Base-by-base conservation (phyloP, 2,888 invertebrate species). In the Unio delphinus region DNA sequence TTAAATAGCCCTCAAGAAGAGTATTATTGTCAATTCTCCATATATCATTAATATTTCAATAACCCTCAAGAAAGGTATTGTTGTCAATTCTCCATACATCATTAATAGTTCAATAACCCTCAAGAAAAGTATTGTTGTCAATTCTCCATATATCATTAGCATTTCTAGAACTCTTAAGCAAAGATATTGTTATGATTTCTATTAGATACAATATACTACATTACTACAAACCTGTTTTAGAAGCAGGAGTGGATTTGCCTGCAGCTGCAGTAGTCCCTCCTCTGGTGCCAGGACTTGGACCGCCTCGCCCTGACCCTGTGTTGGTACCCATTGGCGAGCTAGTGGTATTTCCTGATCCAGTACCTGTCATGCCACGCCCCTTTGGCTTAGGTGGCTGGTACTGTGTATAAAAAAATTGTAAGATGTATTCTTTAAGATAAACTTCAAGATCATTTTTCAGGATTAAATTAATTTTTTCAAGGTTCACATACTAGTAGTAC, bases 381-480 rank as follows among this genome's bases (percentile, higher is more conserved):
- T 80, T 80, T 20, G 74, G 83, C 64, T 76, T 80, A 4, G 81
- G 81, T 45, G 78, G 72, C 62, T 80, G 80, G 66, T 81, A 83
- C 83, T 83, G 69, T n/a, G 45, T 15, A 45, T 45, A 45, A 45
- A 74, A 79, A 59, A 64, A 70, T 72, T 72, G 61, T 61, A 34
- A 65, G 45, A 55, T 15, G 18, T 54, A 63, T 63, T 34, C 1
- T 26, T 26, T 57, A 55, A 62, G 55, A 56, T 45, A 61, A 58
- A 45, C 58, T 60, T 54, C 23, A 55, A 20, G 45, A 45, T 34
- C 7, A 34, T 34, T 34, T 34, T 34, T 1, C 34, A 34, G 7
- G 7, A 7, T 34, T 7, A 34, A 7, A 34, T 34, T 34, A 0
- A 34, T 7, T 34, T 34, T 7, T 7, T 34, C 34, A 8, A 8